phyloP scores from a whole-genome alignment of 35 echinoderm and acorn worm genomes.

The Nesometra sesokonis region DNA sequence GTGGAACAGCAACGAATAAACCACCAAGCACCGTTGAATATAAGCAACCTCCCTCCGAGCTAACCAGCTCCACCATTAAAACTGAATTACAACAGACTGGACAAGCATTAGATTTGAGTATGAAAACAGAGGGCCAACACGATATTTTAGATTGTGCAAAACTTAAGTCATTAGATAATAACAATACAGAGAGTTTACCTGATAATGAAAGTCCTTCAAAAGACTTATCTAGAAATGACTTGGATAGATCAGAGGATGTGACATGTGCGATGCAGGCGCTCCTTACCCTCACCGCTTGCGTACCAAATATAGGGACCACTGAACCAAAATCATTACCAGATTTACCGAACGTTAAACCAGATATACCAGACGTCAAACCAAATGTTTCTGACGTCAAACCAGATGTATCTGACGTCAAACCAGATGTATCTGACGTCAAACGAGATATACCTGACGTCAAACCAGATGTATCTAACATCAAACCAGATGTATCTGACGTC shows the following conservation, averaged over 20 bases:
- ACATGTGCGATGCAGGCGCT: background rate
- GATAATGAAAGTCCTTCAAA: background rate
- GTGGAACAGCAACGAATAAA: background rate
- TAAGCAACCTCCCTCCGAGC: background rate
- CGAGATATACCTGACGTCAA: background rate
- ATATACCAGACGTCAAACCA: too few relatives aligned
- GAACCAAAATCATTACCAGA: too few relatives aligned
- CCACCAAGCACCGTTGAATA: background rate
- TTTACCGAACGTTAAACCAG: too few relatives aligned
- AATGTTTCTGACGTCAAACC: background rate
- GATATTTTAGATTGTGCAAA: background rate
- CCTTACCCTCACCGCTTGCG: background rate
- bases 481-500: background rate
- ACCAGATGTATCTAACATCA: background rate
- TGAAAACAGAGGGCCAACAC: background rate
- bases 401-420: background rate
- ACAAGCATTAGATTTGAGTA: background rate
- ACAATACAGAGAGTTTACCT: background rate
- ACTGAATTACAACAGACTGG: background rate
- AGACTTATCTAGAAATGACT: background rate
- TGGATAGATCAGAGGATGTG: background rate
- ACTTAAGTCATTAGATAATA: background rate
- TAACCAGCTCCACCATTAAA: background rate
- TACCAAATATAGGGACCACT: background rate
- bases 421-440: background rate